Percentiles rank a stretch among this genome's conserved stretches.
These are phyloP conservation scores for Sebastes goodei DNA, from an alignment of 2,797 vertebrate genomes.

Conservation along the genomic window DNA sequence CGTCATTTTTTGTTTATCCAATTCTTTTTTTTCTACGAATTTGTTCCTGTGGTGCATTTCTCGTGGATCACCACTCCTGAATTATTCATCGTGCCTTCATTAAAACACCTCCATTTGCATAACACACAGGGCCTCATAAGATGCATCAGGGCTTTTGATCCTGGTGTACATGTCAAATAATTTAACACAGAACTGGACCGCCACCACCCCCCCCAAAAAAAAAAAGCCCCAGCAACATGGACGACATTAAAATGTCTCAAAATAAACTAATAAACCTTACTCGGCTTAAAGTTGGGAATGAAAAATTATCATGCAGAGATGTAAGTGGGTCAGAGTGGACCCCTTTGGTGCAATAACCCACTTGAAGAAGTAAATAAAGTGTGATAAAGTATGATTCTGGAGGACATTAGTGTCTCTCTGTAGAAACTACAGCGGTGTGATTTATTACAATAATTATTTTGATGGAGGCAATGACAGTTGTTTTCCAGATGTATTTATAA, in stretches of 20 bases:
- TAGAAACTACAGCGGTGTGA: slow-evolving; percentile 15
- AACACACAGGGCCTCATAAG: slow-evolving; percentile 56
- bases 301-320: slow-evolving; percentile 36
- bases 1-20: slow-evolving; percentile 53
- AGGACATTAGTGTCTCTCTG: slow-evolving; percentile 24
- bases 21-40: slow-evolving; percentile 63
- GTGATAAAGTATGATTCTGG: slow-evolving; percentile 37
- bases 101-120: slow-evolving; percentile 80
- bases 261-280: slow-evolving; percentile 41
- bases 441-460: slow-evolving; percentile 45
- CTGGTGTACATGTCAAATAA: slow-evolving; percentile 72
- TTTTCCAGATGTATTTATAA: slow-evolving; percentile 24
- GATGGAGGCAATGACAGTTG: slow-evolving; percentile 12
- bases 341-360: slow-evolving; percentile 59
- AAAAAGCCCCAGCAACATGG: slow-evolving; percentile 1
- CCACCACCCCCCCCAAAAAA: neutral
- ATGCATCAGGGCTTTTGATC: slow-evolving; percentile 75
- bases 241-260: slow-evolving; percentile 32
- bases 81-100: slow-evolving; percentile 80
- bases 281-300: slow-evolving; percentile 13
- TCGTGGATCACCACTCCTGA: slow-evolving; percentile 63
- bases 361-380: slow-evolving; percentile 56
- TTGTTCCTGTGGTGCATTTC: slow-evolving; percentile 62
- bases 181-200: slow-evolving; percentile 57
- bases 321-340: slow-evolving; percentile 66